Percentiles rank a stretch among this genome's conserved stretches.
Conservation (phyloP, 1,140 invertebrate genomes). For the Zaprionus africanus region DNA sequence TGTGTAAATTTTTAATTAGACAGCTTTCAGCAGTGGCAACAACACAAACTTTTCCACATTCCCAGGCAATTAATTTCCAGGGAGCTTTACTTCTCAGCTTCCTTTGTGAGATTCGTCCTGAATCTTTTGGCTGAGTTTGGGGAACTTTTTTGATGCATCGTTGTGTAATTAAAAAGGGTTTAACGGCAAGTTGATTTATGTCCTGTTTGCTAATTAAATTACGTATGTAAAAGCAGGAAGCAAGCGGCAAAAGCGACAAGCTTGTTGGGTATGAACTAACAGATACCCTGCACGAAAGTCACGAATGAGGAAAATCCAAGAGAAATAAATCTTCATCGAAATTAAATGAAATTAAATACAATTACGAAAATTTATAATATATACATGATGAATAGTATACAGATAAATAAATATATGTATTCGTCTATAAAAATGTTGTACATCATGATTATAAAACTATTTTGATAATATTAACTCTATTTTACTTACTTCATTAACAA, state of each 20-base stretch:
- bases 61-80: slow-evolving; percentile 62
- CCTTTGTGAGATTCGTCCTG: slow-evolving; percentile 9
- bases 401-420: no score
- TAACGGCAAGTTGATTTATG: slow-evolving; percentile 74
- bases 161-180: slow-evolving; percentile 79
- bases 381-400: no score
- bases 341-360: no score
- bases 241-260: neutral
- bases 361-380: no score
- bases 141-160: slow-evolving; percentile 57
- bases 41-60: slow-evolving; percentile 62
- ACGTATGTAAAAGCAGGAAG: slow-evolving; percentile 32
- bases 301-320: neutral
- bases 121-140: slow-evolving; percentile 15
- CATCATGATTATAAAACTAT: no score
- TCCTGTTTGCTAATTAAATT: slow-evolving; percentile 70
- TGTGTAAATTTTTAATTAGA: slow-evolving; percentile 77
- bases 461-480: no score
- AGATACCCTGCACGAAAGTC: slow-evolving; percentile 3
- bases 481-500: no score
- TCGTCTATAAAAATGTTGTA: no score
- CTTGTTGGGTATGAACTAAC: no score
- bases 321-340: neutral
- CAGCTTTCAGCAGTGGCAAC: slow-evolving; percentile 62
- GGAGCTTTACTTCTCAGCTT: slow-evolving; percentile 24